These are phyloP conservation scores for Prochilodus magdalenae DNA, from an alignment of 2,113 vertebrate species.

Conservation along the genomic window DNA sequence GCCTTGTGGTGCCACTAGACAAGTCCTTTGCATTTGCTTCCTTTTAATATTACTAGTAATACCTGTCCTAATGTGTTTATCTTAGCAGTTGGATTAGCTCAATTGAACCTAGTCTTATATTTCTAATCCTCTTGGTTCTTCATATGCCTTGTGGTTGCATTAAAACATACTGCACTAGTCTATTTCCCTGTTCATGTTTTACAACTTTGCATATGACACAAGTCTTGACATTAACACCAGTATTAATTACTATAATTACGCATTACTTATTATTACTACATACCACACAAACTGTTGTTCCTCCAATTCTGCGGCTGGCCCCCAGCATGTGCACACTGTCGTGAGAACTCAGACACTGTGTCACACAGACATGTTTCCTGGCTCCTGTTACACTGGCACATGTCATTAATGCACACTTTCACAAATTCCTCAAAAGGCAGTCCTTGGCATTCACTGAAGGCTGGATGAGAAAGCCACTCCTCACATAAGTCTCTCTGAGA, in stretches of 20 bases:
- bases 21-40: too few species aligned
- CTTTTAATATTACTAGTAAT: too few species aligned
- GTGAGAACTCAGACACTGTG: slow-evolving; percentile 88
- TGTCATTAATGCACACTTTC: slow-evolving; percentile 81
- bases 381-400: slow-evolving; percentile 74
- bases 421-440: slow-evolving; percentile 80
- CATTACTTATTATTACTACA: slow-evolving; percentile 57
- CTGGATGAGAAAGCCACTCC: slow-evolving; percentile 68
- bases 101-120: too few species aligned
- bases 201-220: not conserved
- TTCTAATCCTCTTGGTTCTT: too few species aligned
- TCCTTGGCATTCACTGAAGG: slow-evolving; percentile 78
- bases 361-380: slow-evolving; percentile 80
- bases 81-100: too few species aligned
- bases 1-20: too few species aligned
- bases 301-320: slow-evolving; percentile 85
- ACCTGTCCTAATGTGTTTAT: too few species aligned
- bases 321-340: slow-evolving; percentile 89
- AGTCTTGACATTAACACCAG: not conserved
- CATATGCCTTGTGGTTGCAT: too few species aligned
- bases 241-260: slow-evolving; percentile 53
- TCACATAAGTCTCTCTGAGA: slow-evolving; percentile 63
- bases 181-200: too few species aligned
- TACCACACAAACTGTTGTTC: slow-evolving; percentile 80
- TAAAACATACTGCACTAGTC: too few species aligned